phyloP scores from a whole-genome alignment of 2,797 vertebrate genomes.

The Microctenopoma lineatum region DNA sequence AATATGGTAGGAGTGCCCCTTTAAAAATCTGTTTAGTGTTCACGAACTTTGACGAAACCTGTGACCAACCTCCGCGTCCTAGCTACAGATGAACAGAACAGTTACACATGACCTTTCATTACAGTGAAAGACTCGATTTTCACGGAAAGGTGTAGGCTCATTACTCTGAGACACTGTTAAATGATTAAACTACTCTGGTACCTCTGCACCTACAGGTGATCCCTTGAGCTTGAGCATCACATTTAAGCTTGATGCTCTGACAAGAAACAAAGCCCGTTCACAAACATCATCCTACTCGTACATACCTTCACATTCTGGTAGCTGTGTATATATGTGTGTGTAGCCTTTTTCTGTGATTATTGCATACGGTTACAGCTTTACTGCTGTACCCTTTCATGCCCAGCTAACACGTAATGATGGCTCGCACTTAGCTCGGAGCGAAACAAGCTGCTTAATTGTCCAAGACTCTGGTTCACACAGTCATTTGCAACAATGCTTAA shows the following conservation, averaged over 20 bases:
- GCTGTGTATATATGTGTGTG: too few relatives aligned
- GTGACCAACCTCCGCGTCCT: not conserved
- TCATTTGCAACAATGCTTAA: conserved; percentile 52
- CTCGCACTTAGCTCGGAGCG: conserved; percentile 38
- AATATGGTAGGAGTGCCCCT: not conserved
- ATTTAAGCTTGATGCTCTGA: conserved; percentile 4
- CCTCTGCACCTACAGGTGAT: not conserved
- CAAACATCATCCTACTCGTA: not conserved
- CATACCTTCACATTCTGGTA: not conserved
- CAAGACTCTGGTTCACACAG: conserved; percentile 51
- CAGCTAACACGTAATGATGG: not conserved
- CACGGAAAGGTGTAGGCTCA: conserved; percentile 5
- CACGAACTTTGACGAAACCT: not conserved
- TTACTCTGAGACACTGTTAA: conserved; percentile 23
- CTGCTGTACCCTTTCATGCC: conserved; percentile 6
- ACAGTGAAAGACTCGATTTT: conserved; percentile 1
- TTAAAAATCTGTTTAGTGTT: not conserved
- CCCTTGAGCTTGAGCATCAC: not conserved
- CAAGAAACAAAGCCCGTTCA: not conserved
- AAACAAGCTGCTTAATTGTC: conserved; percentile 46
- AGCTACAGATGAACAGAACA: not conserved
- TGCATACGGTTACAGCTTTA: not conserved
- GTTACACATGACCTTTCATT: not conserved
- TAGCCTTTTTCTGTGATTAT: too few relatives aligned
- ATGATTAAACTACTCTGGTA: conserved; percentile 33